Conservation (phyloP, 1,140 invertebrate species). For the Holcopasites calliopsidis region DNA sequence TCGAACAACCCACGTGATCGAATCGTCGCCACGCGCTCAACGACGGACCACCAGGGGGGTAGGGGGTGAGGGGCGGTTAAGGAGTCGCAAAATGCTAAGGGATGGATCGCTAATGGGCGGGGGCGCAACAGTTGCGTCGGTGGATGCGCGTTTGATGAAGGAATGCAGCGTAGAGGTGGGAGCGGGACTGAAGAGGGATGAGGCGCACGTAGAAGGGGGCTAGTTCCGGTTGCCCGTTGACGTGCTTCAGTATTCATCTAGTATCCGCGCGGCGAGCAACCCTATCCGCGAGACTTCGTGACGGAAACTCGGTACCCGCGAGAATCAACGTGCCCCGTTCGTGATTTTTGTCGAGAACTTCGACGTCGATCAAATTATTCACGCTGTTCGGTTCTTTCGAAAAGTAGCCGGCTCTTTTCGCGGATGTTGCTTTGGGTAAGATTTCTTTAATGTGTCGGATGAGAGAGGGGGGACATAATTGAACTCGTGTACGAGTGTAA, state of each 20-base stretch:
- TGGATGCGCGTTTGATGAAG: slow-evolving; percentile 70
- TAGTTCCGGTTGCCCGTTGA: slow-evolving; percentile 55
- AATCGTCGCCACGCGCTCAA: slow-evolving; percentile 28
- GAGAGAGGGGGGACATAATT: neutral
- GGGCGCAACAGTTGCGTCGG: slow-evolving; percentile 75
- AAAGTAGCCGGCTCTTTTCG: neutral
- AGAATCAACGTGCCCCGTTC: neutral
- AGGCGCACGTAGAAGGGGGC: slow-evolving; percentile 54
- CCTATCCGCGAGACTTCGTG: slow-evolving; percentile 9
- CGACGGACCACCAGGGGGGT: neutral
- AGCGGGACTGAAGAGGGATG: slow-evolving; percentile 46
- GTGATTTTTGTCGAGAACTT: neutral
- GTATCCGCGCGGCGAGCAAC: slow-evolving; percentile 55
- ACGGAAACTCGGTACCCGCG: neutral
- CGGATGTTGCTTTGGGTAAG: neutral
- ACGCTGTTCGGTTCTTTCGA: neutral
- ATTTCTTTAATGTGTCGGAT: neutral
- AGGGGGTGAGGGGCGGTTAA: slow-evolving; percentile 20
- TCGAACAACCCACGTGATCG: slow-evolving; percentile 49
- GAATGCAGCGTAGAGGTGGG: slow-evolving; percentile 34
- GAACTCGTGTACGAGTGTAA: neutral
- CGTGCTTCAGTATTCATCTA: slow-evolving; percentile 62
- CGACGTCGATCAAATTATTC: too few species aligned
- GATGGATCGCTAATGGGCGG: slow-evolving; percentile 59
- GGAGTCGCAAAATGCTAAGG: slow-evolving; percentile 54